Conservation (phyloP, 2,888 invertebrate genomes). For the Podabrus alpinus region DNA sequence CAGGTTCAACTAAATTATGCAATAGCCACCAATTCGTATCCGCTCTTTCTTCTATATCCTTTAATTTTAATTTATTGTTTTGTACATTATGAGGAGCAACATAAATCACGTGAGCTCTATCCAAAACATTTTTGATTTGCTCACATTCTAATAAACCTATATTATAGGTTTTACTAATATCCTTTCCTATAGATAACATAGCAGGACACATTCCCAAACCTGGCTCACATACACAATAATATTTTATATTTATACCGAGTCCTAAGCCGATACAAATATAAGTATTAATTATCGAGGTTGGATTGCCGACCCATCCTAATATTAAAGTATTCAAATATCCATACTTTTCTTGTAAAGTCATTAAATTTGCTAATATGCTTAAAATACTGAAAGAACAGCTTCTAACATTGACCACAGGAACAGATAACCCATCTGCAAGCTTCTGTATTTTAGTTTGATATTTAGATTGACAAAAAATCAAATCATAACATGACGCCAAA, state of each 20-base stretch:
- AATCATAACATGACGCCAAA: constrained; percentile 19
- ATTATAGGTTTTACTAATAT: constrained; percentile 4
- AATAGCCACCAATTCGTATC: constrained; percentile 25
- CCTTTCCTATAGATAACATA: constrained; percentile 2
- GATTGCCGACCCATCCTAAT: constrained; percentile 25
- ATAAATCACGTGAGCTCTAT: constrained; percentile 18
- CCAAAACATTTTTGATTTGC: background rate
- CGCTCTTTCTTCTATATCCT: constrained; percentile 18
- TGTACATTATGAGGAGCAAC: constrained; percentile 6
- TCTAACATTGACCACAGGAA: constrained; percentile 23
- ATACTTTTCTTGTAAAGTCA: constrained; percentile 25
- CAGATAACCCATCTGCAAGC: constrained; percentile 13
- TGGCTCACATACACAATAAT: constrained; percentile 12
- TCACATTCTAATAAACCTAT: constrained; percentile 21
- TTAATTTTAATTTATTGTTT: constrained; percentile 1
- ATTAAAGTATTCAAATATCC: constrained; percentile 23
- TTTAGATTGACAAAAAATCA: constrained; percentile 22
- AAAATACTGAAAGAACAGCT: constrained; percentile 9
- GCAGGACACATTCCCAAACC: constrained; percentile 5
- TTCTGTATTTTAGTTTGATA: constrained; percentile 21
- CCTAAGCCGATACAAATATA: constrained; percentile 24
- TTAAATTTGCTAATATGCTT: constrained; percentile 20
- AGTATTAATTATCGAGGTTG: constrained; percentile 25
- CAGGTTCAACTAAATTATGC: constrained; percentile 16
- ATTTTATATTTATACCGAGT: constrained; percentile 28